Conservation (phyloP, 1,140 invertebrate genomes). For the Vollenhovia emeryi region DNA sequence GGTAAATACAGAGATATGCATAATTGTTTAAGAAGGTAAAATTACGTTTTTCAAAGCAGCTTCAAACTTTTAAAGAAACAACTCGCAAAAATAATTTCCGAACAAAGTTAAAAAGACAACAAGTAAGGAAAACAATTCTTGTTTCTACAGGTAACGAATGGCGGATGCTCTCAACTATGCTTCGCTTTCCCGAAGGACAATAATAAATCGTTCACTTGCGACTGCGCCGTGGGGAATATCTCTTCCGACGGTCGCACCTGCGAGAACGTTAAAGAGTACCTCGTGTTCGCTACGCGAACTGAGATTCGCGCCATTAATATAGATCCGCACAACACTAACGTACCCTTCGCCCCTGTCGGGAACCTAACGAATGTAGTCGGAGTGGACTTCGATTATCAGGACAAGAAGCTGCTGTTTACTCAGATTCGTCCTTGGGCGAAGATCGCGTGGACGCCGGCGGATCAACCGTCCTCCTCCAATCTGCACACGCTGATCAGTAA, state of each 20-base stretch:
- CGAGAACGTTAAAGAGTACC: constrained; percentile 93
- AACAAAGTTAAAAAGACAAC: background rate
- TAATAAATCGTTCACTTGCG: constrained; percentile 87
- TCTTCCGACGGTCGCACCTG: constrained; percentile 90
- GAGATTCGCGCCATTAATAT: constrained; percentile 95
- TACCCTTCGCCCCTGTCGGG: constrained; percentile 94
- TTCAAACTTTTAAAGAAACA: background rate
- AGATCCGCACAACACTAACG: constrained; percentile 91
- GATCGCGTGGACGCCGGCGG: constrained; percentile 92
- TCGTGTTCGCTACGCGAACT: constrained; percentile 96
- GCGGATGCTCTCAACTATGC: constrained; percentile 97
- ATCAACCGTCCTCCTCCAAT: constrained; percentile 87
- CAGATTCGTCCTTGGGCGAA: constrained; percentile 96
- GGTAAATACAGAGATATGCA: constrained; percentile 87
- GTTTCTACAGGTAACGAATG: constrained; percentile 86
- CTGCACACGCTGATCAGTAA: constrained; percentile 92
- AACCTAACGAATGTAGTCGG: constrained; percentile 99
- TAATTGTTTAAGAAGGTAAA: background rate
- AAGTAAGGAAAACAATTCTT: background rate
- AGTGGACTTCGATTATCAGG: constrained; percentile 97
- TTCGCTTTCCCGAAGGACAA: constrained; percentile 93
- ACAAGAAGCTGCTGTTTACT: constrained; percentile 95
- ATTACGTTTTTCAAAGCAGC: background rate
- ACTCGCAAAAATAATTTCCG: background rate
- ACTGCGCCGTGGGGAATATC: constrained; percentile 95